Evolutionary conservation across 1,140 invertebrate species (phyloP), one percentile per base, ranked within the genome.

Genomic region (Diploscapter pachys): DNA sequence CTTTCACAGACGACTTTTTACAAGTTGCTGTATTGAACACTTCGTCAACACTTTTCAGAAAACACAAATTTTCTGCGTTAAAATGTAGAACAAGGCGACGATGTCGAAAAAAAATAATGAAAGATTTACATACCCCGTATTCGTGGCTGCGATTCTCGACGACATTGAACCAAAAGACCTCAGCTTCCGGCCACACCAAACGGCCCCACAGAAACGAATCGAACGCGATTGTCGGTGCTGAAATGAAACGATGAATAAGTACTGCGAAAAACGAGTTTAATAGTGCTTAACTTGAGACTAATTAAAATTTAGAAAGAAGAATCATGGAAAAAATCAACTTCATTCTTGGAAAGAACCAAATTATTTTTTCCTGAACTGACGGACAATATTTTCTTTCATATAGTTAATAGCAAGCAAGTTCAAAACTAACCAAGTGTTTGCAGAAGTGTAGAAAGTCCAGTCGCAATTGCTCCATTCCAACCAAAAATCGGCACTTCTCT

Each of bases 131-230:
- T 93, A 96, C 93, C 85, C 96, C 96, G 92, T 94, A 99, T 76
- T 96, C 88, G 31, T 92, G 92, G 86, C 96, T 98, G 86, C 94
- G 93, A 86, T 99, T 99, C 2, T 94, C 87, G 71, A 96, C 88
- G 4, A 92, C 92, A 86, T 99, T 99, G 86, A 93, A 99, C 90
- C 92, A 97, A 65, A 98, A 90, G 1, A 98, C 96, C 89, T 96
- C 93, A 50, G 93, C 94, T 89, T 99, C 96, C 0, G 96, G 96
- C 96, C 96, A 99, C 3, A 97, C 82, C 64, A 90, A 86, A 72
- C 93, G 88, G 73, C 89, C 88, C 96, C 96, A 99, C 86, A 98
- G 95, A 79, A 92, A 89, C 0, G 95, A 96, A 87, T 99, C 96
- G 62, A 97, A 87, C 5, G 89, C 74, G 52, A 98, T 88, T 3